Conservation (phyloP, 53 echinoderm and acorn worm species). For the Holothuria leucospilota region DNA sequence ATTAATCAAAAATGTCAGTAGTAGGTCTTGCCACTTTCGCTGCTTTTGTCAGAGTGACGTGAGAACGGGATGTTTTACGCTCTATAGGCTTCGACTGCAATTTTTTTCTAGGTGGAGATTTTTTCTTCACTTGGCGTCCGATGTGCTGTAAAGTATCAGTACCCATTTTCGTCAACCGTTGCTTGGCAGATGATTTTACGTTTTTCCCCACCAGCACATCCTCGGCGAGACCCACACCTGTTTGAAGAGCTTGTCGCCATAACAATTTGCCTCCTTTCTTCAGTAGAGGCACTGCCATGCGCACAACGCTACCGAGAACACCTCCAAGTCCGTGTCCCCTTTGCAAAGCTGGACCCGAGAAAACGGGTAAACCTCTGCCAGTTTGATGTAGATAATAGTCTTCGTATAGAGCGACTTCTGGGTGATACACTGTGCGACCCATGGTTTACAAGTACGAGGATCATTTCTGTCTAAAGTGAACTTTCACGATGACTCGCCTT, state of each 20-base stretch:
- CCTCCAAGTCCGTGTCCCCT: slow-evolving; percentile 59
- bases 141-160: too few relatives aligned
- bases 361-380: slow-evolving; percentile 52
- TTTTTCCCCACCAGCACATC: too few relatives aligned
- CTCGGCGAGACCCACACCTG: too few relatives aligned
- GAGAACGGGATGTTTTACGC: too few relatives aligned
- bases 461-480: slow-evolving; percentile 65
- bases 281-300: slow-evolving; percentile 44
- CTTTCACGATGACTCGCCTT: slow-evolving; percentile 69
- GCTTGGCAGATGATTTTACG: background rate
- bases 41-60: too few relatives aligned
- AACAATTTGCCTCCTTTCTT: slow-evolving; percentile 46
- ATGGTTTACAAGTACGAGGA: slow-evolving; percentile 28
- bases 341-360: slow-evolving; percentile 49
- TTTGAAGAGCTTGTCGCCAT: slow-evolving; percentile 42
- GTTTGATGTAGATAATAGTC: slow-evolving; percentile 47
- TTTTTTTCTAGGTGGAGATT: too few relatives aligned
- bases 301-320: slow-evolving; percentile 49
- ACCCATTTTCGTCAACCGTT: too few relatives aligned
- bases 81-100: too few relatives aligned
- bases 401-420: background rate
- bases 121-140: too few relatives aligned
- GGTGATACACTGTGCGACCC: background rate
- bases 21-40: background rate
- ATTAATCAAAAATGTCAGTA: too few relatives aligned